Conservation (phyloP, 53 echinoderm and acorn worm genomes). For the Arbacia lixula region DNA sequence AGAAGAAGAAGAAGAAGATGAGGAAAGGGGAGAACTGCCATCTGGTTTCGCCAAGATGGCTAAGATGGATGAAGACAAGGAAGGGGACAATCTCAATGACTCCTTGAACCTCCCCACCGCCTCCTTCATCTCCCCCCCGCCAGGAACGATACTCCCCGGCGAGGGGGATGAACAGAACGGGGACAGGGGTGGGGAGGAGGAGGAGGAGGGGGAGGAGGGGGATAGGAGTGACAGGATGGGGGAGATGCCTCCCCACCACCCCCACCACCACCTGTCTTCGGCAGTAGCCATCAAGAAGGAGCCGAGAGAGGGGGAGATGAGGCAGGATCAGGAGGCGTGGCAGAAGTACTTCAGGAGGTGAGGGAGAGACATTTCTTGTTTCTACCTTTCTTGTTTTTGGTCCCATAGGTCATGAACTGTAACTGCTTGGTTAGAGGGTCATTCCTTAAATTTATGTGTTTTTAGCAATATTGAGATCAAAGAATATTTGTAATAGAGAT, state of each 20-base stretch:
- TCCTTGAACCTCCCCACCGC: slow-evolving; percentile 93
- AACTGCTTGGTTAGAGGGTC: no score
- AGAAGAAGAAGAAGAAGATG: slow-evolving; percentile 25
- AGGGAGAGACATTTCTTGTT: no score
- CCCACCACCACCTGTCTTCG: not conserved
- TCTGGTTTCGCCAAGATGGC: slow-evolving; percentile 71
- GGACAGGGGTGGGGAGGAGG: not conserved
- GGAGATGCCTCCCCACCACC: not conserved
- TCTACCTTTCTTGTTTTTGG: no score
- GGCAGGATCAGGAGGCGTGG: slow-evolving; percentile 78
- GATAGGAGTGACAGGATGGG: not conserved
- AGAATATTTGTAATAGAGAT: no score
- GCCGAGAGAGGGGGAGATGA: slow-evolving; percentile 26
- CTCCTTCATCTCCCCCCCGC: slow-evolving; percentile 80
- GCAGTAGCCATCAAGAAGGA: slow-evolving; percentile 20
- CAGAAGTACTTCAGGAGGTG: slow-evolving; percentile 95
- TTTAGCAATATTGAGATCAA: no score
- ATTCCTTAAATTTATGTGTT: no score
- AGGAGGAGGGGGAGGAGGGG: not conserved
- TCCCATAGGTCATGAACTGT: no score
- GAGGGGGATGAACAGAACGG: not conserved
- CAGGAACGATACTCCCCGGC: slow-evolving; percentile 3
- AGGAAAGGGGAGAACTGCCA: slow-evolving; percentile 38
- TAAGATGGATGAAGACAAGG: slow-evolving; percentile 40
- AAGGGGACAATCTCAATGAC: slow-evolving; percentile 77